phyloP scores from a whole-genome alignment of 2,888 invertebrate genomes.

The Isoperla grammatica region DNA sequence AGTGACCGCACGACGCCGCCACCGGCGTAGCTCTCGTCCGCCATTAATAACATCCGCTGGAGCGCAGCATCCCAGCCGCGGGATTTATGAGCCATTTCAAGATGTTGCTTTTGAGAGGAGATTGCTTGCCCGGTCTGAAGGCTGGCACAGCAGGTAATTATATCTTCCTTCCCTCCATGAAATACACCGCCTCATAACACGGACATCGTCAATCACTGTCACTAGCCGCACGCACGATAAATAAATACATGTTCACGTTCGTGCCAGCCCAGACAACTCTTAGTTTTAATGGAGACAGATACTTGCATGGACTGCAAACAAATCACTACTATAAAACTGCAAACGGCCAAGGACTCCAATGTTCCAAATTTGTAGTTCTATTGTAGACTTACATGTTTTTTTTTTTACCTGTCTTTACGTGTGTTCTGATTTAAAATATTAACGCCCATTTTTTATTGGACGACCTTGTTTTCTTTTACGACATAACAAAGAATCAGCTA shows the following conservation, averaged over 20 bases:
- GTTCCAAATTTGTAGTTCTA: too few relatives aligned
- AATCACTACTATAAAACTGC: too few relatives aligned
- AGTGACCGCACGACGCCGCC: slow-evolving; percentile 25
- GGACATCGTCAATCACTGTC: slow-evolving; percentile 34
- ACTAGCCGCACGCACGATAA: slow-evolving; percentile 24
- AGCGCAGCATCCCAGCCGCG: slow-evolving; percentile 5
- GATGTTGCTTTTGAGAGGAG: slow-evolving; percentile 25
- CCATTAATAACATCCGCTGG: slow-evolving; percentile 24
- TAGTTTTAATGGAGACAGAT: slow-evolving; percentile 9
- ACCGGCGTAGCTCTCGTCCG: slow-evolving; percentile 24
- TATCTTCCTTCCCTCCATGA: slow-evolving; percentile 36
- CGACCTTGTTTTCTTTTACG: too few relatives aligned
- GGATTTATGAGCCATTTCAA: slow-evolving; percentile 29
- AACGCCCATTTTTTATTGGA: too few relatives aligned
- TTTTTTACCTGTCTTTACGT: too few relatives aligned
- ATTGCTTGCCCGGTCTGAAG: slow-evolving; percentile 31
- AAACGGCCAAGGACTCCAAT: too few relatives aligned
- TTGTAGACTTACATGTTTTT: too few relatives aligned
- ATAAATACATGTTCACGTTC: slow-evolving; percentile 6
- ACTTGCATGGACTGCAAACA: neutral
- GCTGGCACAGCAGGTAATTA: slow-evolving; percentile 38
- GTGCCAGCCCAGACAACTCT: neutral
- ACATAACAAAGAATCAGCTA: too few relatives aligned
- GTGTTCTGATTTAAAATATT: too few relatives aligned
- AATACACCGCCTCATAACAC: slow-evolving; percentile 36